phyloP scores from a whole-genome alignment of 2,113 vertebrate species.

The Phyllostomus discolor region DNA sequence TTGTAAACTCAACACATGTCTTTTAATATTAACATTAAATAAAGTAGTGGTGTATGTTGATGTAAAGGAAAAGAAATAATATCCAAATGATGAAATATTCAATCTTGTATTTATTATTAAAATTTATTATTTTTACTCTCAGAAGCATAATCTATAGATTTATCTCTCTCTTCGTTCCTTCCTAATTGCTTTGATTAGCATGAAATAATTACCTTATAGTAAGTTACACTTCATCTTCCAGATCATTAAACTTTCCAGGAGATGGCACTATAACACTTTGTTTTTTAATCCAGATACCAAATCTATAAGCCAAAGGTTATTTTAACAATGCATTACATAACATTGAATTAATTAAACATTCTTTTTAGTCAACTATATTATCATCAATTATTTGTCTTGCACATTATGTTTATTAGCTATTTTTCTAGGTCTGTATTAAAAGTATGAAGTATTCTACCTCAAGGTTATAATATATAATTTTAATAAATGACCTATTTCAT shows the following conservation, averaged over 20 bases:
- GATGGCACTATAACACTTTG: conserved; percentile 58
- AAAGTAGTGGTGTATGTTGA: not conserved
- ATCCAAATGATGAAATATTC: not conserved
- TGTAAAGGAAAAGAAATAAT: not conserved
- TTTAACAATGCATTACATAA: not conserved
- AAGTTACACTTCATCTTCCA: not conserved
- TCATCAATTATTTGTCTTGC: not conserved
- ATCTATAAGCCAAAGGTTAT: conserved; percentile 49
- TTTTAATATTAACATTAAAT: not conserved
- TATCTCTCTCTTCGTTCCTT: not conserved
- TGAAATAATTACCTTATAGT: not conserved
- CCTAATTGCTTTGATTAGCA: not conserved
- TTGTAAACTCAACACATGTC: not conserved
- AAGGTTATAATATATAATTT: not conserved
- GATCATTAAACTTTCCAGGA: conserved; percentile 40
- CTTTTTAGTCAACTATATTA: not conserved
- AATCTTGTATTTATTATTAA: not conserved
- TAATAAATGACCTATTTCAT: not conserved
- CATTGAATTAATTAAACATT: not conserved
- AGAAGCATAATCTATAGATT: not conserved
- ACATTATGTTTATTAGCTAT: not conserved
- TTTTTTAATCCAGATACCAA: not conserved
- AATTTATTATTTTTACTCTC: not conserved
- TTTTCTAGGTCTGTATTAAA: not conserved
- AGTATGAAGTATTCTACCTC: not conserved